Base-by-base conservation (phyloP, 2,113 vertebrate genomes). In the Nyctibius bracteatus region DNA sequence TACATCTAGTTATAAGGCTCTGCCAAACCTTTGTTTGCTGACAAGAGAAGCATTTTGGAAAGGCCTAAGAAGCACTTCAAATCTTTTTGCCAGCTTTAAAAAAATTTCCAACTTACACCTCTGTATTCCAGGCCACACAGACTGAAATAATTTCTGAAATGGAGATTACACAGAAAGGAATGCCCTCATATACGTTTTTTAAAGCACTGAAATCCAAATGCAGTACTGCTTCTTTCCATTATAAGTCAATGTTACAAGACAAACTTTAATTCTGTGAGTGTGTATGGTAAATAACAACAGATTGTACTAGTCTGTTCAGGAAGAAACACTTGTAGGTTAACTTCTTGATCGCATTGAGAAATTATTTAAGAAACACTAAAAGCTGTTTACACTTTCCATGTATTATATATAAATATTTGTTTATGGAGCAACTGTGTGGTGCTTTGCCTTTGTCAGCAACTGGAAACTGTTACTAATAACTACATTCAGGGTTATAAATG, bases 251-350 rank as follows among this genome's bases (percentile, higher is more conserved):
- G 71, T 61, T 88, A 84, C 51, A 63, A 31, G 47, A 55, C 43
- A 86, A 83, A 83, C 63, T 81, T 92, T 27, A 80, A 86, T 86
- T 93, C 67, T 77, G 35, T 78, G 82, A 81, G 72, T 57, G 65
- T 41, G 44, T 51, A 81, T 92, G 67, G 58, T 81, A 86, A n/a
- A 59, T 44, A 92, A 63, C 70, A 86, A 88, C 88, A 93, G 82
- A 88, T 94, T 90, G 72, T 81, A 70, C 59, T 81, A n/a, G 51
- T 65, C 75, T 90, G 43, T 44, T 86, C 90, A 92, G 96, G 90
- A 94, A 97, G 95, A 94, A 96, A 96, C 95, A 96, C 93, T 97
- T 94, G 78, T 95, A 96, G 95, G 92, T 95, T 93, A 93, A 96
- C 88, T 93, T 94, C 92, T 96, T 94, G 94, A 78, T 96, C 86